Percentiles rank a stretch among this genome's conserved stretches.
These are phyloP conservation scores for Zaprionus africanus DNA, from an alignment of 1,140 invertebrate species.

Conservation along the genomic window DNA sequence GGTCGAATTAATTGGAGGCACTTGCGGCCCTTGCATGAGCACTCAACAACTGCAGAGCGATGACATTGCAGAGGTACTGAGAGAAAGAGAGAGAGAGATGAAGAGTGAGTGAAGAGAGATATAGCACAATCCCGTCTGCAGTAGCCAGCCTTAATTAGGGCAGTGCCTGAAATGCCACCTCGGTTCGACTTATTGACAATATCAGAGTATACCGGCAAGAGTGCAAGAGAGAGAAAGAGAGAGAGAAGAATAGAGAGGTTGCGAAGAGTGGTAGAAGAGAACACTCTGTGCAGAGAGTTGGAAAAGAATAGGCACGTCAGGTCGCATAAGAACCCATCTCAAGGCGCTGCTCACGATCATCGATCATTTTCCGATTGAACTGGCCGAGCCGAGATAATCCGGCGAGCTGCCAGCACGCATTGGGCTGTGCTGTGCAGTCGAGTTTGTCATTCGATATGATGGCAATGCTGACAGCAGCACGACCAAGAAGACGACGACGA, in stretches of 20 bases:
- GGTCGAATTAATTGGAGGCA: neutral
- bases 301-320: constrained; percentile 16
- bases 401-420: constrained; percentile 51
- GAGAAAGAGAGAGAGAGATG: constrained; percentile 3
- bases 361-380: constrained; percentile 77
- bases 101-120: neutral
- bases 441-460: constrained; percentile 76
- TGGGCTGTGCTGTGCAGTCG: constrained; percentile 54
- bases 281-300: neutral
- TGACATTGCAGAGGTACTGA: constrained; percentile 5
- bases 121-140: neutral
- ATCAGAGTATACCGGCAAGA: neutral
- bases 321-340: constrained; percentile 19
- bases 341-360: constrained; percentile 48
- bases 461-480: constrained; percentile 64
- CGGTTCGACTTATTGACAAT: constrained; percentile 35
- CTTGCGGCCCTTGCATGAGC: neutral
- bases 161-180: constrained; percentile 41
- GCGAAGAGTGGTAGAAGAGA: neutral
- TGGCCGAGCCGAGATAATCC: constrained; percentile 61
- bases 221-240: neutral
- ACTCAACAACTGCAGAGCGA: constrained; percentile 10
- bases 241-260: neutral
- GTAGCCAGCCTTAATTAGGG: constrained; percentile 48
- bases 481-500: constrained; percentile 45